These are phyloP conservation scores for Acleris sparsana DNA, from an alignment of 2,888 invertebrate genomes.

Conservation along the genomic window DNA sequence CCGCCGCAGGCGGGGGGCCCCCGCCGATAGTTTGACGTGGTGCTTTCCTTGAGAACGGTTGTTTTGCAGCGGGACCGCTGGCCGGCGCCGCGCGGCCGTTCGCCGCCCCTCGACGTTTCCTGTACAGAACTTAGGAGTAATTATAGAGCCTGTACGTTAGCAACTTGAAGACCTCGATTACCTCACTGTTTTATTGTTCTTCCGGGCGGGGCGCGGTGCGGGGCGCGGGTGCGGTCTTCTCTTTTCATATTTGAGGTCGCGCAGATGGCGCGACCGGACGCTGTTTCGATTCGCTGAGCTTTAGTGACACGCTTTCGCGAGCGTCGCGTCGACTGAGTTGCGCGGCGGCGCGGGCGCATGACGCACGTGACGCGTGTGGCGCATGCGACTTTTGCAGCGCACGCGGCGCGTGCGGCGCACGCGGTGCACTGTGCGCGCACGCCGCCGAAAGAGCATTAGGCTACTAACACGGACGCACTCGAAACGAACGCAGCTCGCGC, in stretches of 20 bases:
- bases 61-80: slow-evolving; percentile 41
- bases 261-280: slow-evolving; percentile 44
- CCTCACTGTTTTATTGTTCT: slow-evolving; percentile 30
- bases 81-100: slow-evolving; percentile 31
- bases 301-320: slow-evolving; percentile 54
- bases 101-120: slow-evolving; percentile 32
- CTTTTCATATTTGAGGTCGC: slow-evolving; percentile 43
- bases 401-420: slow-evolving; percentile 19
- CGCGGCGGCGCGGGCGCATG: too few species aligned
- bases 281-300: slow-evolving; percentile 63
- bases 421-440: slow-evolving; percentile 3
- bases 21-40: slow-evolving; percentile 40
- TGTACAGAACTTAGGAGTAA: slow-evolving; percentile 14
- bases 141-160: slow-evolving; percentile 11
- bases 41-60: slow-evolving; percentile 46
- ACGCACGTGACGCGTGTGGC: slow-evolving; percentile 18
- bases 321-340: slow-evolving; percentile 38
- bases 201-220: slow-evolving; percentile 30
- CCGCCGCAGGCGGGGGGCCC: slow-evolving; percentile 44
- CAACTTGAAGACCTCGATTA: slow-evolving; percentile 14
- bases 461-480: slow-evolving; percentile 43
- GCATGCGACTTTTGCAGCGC: slow-evolving; percentile 24
- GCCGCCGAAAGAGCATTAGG: slow-evolving; percentile 37
- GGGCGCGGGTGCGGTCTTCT: slow-evolving; percentile 28
- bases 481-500: slow-evolving; percentile 54